phyloP scores from a whole-genome alignment of 2,113 vertebrate species.

The Indicator indicator region DNA sequence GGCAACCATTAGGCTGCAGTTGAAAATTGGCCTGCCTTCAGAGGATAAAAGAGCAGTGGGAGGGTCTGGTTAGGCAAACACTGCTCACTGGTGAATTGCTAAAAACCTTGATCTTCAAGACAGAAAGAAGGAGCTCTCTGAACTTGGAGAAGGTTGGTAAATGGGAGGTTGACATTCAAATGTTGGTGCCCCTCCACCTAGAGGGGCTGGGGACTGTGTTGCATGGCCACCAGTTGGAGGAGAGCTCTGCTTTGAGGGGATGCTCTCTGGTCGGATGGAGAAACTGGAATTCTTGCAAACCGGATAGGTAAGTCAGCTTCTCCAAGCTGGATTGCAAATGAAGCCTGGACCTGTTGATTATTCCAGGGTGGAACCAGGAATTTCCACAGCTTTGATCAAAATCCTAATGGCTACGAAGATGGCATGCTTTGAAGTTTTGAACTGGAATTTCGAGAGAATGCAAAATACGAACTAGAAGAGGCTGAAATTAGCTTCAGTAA shows the following conservation, averaged over 20 bases:
- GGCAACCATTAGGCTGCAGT: constrained; percentile 31
- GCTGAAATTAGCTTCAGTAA: constrained; percentile 33
- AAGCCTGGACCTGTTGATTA: not conserved
- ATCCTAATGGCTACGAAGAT: constrained; percentile 17
- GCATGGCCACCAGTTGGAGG: not conserved
- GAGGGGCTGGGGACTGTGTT: not conserved
- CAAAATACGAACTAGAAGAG: not conserved
- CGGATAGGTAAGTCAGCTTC: constrained; percentile 46
- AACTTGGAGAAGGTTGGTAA: constrained; percentile 32
- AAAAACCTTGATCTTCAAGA: constrained; percentile 59
- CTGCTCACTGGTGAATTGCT: constrained; percentile 23
- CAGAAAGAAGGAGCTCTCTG: constrained; percentile 31
- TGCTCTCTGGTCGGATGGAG: not conserved
- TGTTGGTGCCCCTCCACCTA: not conserved
- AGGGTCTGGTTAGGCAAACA: constrained; percentile 61
- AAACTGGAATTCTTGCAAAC: constrained; percentile 27
- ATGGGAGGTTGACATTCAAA: not conserved
- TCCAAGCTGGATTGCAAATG: constrained; percentile 35
- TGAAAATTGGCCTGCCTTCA: constrained; percentile 66
- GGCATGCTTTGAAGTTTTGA: constrained; percentile 41
- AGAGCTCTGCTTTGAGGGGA: not conserved
- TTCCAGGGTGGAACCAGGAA: constrained; percentile 50
- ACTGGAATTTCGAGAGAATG: not conserved
- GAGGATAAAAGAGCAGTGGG: constrained; percentile 57
- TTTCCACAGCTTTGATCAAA: constrained; percentile 70